A percentile compares a stretch with the other conserved stretches of the same genome.
Evolutionary conservation across 2,113 vertebrate genomes (phyloP).

Genomic region (Regulus satrapa): DNA sequence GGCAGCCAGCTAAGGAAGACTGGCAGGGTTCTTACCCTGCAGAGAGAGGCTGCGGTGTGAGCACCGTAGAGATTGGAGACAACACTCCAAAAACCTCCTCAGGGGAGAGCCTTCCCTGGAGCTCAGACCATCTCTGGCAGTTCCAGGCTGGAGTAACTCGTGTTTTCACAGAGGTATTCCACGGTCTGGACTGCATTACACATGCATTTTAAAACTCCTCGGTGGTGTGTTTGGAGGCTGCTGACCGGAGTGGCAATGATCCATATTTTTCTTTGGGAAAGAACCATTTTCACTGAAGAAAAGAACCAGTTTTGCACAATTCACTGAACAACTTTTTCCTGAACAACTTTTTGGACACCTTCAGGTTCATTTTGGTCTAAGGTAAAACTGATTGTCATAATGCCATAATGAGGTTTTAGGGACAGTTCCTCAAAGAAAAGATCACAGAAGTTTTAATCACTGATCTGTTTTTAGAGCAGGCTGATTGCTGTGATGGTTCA

Average conservation of each 20-base stretch:
- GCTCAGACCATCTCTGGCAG: neutral
- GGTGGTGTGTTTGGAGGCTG: rapidly evolving
- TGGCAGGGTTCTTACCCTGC: neutral
- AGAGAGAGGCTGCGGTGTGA: neutral
- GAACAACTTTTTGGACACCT: neutral
- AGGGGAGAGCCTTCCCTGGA: neutral
- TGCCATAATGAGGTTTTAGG: neutral
- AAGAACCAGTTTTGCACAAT: neutral
- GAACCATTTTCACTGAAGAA: neutral
- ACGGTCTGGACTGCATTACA: neutral
- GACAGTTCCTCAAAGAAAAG: neutral
- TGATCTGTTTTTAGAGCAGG: neutral
- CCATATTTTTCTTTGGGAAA: neutral
- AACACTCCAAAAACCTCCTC: too few species aligned
- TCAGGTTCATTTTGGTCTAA: neutral
- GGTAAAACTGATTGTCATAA: neutral
- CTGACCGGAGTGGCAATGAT: neutral
- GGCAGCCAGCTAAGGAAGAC: neutral
- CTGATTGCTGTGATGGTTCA: neutral
- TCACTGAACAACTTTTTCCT: neutral
- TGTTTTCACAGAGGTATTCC: neutral
- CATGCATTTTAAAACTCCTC: neutral
- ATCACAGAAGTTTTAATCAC: neutral
- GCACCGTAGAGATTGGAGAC: neutral
- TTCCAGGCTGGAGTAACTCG: neutral